Conservation (phyloP, 2,797 vertebrate species). For the Liasis olivaceus region DNA sequence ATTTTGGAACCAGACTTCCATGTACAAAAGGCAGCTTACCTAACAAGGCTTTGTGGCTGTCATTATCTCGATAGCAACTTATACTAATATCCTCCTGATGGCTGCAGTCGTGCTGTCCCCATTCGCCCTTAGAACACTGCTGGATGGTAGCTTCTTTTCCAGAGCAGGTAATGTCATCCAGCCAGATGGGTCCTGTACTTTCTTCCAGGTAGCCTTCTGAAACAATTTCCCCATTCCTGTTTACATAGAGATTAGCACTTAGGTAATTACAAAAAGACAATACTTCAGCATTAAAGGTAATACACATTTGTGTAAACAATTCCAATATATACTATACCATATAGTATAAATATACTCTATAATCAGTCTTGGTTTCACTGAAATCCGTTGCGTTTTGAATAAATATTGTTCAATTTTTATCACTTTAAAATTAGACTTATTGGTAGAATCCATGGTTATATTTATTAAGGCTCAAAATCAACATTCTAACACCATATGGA, state of each 20-base stretch:
- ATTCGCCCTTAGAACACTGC: conserved; percentile 83
- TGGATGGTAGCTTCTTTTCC: conserved; percentile 86
- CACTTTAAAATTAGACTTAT: conserved; percentile 13
- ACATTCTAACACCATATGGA: background rate
- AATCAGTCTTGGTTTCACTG: background rate
- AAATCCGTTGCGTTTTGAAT: background rate
- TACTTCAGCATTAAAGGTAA: background rate
- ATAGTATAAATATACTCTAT: background rate
- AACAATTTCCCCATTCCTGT: conserved; percentile 80
- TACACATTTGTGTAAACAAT: background rate
- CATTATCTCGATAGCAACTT: conserved; percentile 77
- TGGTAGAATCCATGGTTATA: background rate
- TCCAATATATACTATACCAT: background rate
- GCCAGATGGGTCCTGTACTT: conserved; percentile 81
- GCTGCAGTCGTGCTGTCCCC: conserved; percentile 89
- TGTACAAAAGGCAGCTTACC: conserved; percentile 74
- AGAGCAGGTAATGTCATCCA: conserved; percentile 91
- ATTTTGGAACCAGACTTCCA: background rate
- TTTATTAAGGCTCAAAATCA: conserved; percentile 6
- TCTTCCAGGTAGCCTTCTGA: conserved; percentile 72
- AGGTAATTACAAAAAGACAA: conserved; percentile 2
- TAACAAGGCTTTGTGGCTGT: conserved; percentile 70
- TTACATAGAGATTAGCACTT: fast-evolving
- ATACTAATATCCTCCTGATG: conserved; percentile 88
- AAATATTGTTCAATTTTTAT: background rate